phyloP scores from a whole-genome alignment of 1,140 invertebrate species.

The Paraescarpia echinospica region DNA sequence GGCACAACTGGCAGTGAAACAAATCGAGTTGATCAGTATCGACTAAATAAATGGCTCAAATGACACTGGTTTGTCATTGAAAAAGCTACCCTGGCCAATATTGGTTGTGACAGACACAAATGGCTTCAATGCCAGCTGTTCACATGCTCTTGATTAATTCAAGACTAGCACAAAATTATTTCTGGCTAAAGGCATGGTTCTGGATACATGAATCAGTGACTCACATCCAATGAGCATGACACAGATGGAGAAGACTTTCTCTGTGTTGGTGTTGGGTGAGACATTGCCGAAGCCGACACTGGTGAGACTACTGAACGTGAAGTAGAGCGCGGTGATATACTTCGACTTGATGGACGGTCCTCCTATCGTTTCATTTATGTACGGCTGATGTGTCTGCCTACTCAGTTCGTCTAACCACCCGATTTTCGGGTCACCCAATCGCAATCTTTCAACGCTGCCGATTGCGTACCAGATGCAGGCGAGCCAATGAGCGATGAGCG shows the following conservation, averaged over 20 bases:
- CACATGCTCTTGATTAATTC: too few species aligned
- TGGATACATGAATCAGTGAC: conserved; percentile 31
- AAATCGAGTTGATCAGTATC: too few species aligned
- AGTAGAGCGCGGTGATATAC: conserved; percentile 95
- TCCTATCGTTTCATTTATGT: conserved; percentile 44
- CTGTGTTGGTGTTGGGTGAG: conserved; percentile 90
- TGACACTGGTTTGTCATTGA: too few species aligned
- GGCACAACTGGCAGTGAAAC: too few species aligned
- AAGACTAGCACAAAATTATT: too few species aligned
- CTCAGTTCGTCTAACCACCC: conserved; percentile 93
- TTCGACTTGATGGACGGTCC: conserved; percentile 58
- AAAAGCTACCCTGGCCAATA: too few species aligned
- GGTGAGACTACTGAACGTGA: conserved; percentile 93
- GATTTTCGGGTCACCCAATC: conserved; percentile 67
- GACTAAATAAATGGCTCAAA: too few species aligned
- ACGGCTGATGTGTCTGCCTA: conserved; percentile 51
- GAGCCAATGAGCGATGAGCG: conserved; percentile 98
- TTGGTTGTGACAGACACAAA: too few species aligned
- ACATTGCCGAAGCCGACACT: conserved; percentile 98
- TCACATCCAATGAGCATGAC: conserved; percentile 60
- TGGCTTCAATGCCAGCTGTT: too few species aligned
- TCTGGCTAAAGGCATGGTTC: too few species aligned
- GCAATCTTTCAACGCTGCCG: conserved; percentile 52
- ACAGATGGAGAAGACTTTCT: conserved; percentile 73
- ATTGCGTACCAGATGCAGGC: conserved; percentile 99